Evolutionary conservation across 2,797 vertebrate species (phyloP).

Genomic region (Columba guinea): DNA sequence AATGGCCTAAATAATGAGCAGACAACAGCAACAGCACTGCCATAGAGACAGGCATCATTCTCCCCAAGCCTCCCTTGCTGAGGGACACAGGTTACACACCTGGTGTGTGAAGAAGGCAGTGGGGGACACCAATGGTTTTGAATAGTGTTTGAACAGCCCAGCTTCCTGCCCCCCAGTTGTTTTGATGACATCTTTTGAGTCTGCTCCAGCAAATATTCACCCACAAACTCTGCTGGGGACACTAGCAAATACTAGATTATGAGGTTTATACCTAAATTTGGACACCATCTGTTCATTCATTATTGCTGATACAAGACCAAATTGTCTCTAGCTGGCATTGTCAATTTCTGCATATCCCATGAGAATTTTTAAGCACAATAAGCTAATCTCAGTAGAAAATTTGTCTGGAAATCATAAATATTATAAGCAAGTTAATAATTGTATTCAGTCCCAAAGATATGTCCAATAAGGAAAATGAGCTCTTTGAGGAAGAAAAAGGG

Average conservation of each 20-base stretch:
- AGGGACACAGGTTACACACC: neutral
- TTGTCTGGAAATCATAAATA: neutral
- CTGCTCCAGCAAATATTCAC: neutral
- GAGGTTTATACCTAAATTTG: neutral
- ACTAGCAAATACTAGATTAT: neutral
- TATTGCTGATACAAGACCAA: neutral
- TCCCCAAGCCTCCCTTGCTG: rapidly evolving
- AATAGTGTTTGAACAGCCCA: neutral
- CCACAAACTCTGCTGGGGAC: neutral
- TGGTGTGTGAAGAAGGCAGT: neutral
- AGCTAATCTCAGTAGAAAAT: neutral
- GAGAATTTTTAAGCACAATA: neutral
- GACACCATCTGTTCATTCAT: neutral
- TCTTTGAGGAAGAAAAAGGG: neutral
- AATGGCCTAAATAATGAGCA: neutral
- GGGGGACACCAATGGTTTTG: neutral
- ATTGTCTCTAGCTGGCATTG: neutral
- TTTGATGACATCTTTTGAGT: neutral
- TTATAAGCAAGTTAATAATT: neutral
- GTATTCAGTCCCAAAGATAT: neutral
- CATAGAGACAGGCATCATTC: rapidly evolving
- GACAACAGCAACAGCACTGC: neutral
- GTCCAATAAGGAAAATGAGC: neutral
- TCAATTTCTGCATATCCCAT: neutral
- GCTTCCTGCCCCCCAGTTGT: neutral